phyloP scores from a whole-genome alignment of 2,113 vertebrate genomes.

The Syngnathus typhle region DNA sequence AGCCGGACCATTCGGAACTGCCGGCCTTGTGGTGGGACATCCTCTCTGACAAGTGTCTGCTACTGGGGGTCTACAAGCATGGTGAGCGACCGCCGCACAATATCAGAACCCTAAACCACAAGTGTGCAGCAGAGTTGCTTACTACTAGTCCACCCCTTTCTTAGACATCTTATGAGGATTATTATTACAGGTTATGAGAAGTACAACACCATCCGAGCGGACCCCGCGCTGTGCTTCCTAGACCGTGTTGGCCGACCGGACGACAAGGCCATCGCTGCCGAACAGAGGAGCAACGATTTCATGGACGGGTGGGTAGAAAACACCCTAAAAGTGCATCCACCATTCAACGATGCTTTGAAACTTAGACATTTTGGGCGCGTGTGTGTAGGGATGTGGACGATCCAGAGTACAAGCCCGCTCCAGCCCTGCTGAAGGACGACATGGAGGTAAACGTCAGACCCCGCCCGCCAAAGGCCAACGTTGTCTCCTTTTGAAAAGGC shows the following conservation, averaged over 20 bases:
- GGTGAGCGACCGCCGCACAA: conserved; percentile 69
- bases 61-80: conserved; percentile 94
- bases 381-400: conserved; percentile 88
- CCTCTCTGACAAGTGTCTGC: conserved; percentile 89
- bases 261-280: conserved; percentile 95
- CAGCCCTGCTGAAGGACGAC: conserved; percentile 93
- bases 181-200: conserved; percentile 88
- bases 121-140: too few relatives aligned
- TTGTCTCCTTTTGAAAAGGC: neutral
- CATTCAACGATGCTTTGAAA: neutral
- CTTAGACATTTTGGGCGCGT: conserved; percentile 29
- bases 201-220: conserved; percentile 94
- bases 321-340: neutral
- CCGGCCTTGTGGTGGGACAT: conserved; percentile 94
- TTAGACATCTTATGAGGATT: conserved; percentile 22
- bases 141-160: neutral
- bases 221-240: conserved; percentile 89
- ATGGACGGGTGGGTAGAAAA: conserved; percentile 84
- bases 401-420: conserved; percentile 96
- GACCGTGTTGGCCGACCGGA: conserved; percentile 93
- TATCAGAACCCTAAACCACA: neutral
- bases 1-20: conserved; percentile 90
- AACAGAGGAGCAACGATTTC: conserved; percentile 93
- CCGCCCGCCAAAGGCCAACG: conserved; percentile 1
- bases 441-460: conserved; percentile 78